Evolutionary conservation across 2,113 vertebrate species (phyloP), one percentile per base, ranked within the genome.

Genomic region (Apus apus): DNA sequence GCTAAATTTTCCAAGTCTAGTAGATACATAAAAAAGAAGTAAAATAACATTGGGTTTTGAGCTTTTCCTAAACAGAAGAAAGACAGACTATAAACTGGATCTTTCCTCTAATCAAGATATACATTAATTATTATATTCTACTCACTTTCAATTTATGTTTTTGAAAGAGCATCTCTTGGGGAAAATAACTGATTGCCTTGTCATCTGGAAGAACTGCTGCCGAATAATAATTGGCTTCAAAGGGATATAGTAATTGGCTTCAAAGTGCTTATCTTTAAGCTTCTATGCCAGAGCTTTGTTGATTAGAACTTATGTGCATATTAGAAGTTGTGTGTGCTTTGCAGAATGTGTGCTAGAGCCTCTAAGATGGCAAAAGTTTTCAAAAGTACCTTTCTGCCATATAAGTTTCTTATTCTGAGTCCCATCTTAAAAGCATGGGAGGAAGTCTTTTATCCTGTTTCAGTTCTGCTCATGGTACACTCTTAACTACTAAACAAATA

Each of bases 201-300:
- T 83, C 56, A 40, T 84, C 62, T 68, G 43, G n/a, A 94, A 73
- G n/a, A 84, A 75, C 40, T 89, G 50, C 46, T 85, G 48, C 34
- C 64, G 64, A 89, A 94, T 67, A 81, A 38, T 68, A 88, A 73
- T 62, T 87, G 64, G 45, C 16, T 90, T 95, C 78, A 68, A 74
- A 91, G 16, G 74, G 30, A 71, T 78, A 94, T 67, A 81, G 34
- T 68, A 88, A 73, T 62, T 87, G 64, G 45, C 16, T 90, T 95
- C 78, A 68, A 74, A 91, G 16, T 56, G 60, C 72, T 88, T 95
- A 66, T 68, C 50, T 74, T 83, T 73, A 90, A 57, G 72, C 34
- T 92, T 66, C 51, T 91, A 15, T 29, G 78, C 40, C 89, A 81
- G 74, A 54, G 53, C 34, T 90, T 90, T 89, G 76, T 66, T 95